These are phyloP conservation scores for Tragelaphus scriptus DNA, from an alignment of 2,113 vertebrate genomes.

Conservation along the genomic window DNA sequence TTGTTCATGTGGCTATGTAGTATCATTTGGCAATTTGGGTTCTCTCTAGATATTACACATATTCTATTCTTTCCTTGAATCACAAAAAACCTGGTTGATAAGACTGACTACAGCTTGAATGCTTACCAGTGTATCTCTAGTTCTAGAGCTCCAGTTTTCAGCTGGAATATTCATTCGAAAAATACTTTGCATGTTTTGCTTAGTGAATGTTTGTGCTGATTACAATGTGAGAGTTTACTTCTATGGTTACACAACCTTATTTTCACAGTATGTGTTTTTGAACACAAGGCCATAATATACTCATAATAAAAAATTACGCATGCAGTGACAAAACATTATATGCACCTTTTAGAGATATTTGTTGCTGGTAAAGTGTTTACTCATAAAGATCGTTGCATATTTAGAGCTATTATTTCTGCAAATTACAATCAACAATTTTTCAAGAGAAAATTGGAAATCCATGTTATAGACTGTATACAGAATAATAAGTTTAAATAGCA, in stretches of 20 bases:
- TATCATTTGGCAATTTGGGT: conserved; percentile 17
- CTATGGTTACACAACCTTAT: conserved; percentile 24
- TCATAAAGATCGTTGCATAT: not conserved
- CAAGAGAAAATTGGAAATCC: not conserved
- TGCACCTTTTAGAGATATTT: conserved; percentile 36
- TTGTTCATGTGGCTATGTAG: conserved; percentile 30
- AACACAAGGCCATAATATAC: conserved; percentile 37
- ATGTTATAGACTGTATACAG: not conserved
- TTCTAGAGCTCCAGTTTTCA: conserved; percentile 21
- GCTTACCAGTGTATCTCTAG: not conserved
- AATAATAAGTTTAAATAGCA: not conserved
- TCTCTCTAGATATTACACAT: not conserved
- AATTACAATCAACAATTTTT: not conserved
- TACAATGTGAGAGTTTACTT: conserved; percentile 29
- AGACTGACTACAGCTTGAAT: conserved; percentile 8
- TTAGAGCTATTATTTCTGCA: conserved; percentile 15
- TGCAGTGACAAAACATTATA: not conserved
- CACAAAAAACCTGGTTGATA: not conserved
- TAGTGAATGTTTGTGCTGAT: conserved; percentile 25
- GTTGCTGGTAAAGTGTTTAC: conserved; percentile 9
- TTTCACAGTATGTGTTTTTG: conserved; percentile 53
- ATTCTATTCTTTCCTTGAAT: conserved; percentile 9
- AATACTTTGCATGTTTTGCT: not conserved
- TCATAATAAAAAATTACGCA: conserved; percentile 47
- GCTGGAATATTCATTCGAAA: conserved; percentile 49